Evolutionary conservation across 2,797 vertebrate genomes (phyloP), one percentile per base, ranked within the genome.

Genomic region (Hippoglossus hippoglossus): DNA sequence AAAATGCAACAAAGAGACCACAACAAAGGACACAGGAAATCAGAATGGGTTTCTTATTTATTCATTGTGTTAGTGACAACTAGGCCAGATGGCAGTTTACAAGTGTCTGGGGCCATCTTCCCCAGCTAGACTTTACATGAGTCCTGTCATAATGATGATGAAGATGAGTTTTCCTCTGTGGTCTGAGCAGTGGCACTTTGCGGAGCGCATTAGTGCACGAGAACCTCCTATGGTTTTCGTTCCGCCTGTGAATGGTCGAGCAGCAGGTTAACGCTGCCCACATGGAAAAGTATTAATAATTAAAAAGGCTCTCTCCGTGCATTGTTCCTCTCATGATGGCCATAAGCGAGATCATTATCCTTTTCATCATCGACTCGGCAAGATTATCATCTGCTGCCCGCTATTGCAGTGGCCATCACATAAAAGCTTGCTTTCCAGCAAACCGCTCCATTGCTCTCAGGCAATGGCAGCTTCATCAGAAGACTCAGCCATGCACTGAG

Each of bases 331-430:
- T 90, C 75, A 53, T 73, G 79, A 88, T 81, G 84, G 86, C 82
- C 81, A 86, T 91, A 82, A 93, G 87, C 77, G 46, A 87, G 81
- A 88, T 92, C 89, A 94, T 94, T 92, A 93, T 92, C 80, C 84
- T 91, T 91, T 92, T 89, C 88, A 84, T 80, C 18, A 67, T 81
- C 71, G 75, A 72, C 87, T 87, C 67, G 16, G 83, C 70, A 68
- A 87, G 89, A 94, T 92, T 83, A 92, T 90, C 90, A 93, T 93
- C 89, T 84, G 86, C 82, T 86, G 83, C 92, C 90, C 77, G 88
- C 91, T 91, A 91, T 90, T 90, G 89, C 79, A 58, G 74, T 28
- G 55, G 80, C 83, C 90, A 83, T 89, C 84, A 77, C 83, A 82
- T 87, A 66, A 91, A 82, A 67, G 83, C 84, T 77, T 58, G 72